Evolutionary conservation across 2,797 vertebrate genomes (phyloP).

Genomic region (Champsocephalus esox): DNA sequence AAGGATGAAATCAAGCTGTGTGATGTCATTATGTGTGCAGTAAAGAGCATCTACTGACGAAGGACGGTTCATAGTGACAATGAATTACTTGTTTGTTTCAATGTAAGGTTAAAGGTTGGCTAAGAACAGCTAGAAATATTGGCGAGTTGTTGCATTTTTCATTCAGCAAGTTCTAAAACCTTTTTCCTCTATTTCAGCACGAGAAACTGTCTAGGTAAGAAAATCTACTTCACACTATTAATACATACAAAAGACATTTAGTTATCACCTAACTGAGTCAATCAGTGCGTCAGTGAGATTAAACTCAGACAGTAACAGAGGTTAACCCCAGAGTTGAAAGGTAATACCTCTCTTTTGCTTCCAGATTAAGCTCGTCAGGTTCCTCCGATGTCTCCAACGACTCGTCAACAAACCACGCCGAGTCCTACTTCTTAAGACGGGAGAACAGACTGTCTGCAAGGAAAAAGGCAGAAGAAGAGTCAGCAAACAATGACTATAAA

Average conservation of each 20-base stretch:
- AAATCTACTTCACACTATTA: constrained; percentile 17
- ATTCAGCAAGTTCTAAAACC: constrained; percentile 14
- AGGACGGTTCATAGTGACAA: neutral
- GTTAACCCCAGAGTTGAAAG: neutral
- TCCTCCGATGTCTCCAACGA: constrained; percentile 80
- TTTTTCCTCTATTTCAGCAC: constrained; percentile 83
- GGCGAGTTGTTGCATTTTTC: neutral
- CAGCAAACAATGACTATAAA: constrained; percentile 88
- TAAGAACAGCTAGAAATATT: neutral
- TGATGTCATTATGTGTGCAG: constrained; percentile 24
- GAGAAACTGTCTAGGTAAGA: constrained; percentile 91
- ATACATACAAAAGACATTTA: neutral
- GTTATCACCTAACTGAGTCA: neutral
- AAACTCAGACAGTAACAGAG: neutral
- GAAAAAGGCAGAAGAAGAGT: constrained; percentile 86
- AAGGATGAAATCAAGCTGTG: constrained; percentile 24
- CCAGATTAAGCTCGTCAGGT: constrained; percentile 85
- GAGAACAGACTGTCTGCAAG: constrained; percentile 89
- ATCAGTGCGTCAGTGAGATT: neutral
- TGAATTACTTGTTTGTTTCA: constrained; percentile 22
- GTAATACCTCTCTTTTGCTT: neutral
- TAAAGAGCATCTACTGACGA: constrained; percentile 25
- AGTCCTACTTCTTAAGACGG: constrained; percentile 85
- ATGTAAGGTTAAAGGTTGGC: constrained; percentile 10
- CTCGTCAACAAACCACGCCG: constrained; percentile 80